Evolutionary conservation across 2,888 invertebrate genomes (phyloP).

Genomic region (Tryphoninae sp.): DNA sequence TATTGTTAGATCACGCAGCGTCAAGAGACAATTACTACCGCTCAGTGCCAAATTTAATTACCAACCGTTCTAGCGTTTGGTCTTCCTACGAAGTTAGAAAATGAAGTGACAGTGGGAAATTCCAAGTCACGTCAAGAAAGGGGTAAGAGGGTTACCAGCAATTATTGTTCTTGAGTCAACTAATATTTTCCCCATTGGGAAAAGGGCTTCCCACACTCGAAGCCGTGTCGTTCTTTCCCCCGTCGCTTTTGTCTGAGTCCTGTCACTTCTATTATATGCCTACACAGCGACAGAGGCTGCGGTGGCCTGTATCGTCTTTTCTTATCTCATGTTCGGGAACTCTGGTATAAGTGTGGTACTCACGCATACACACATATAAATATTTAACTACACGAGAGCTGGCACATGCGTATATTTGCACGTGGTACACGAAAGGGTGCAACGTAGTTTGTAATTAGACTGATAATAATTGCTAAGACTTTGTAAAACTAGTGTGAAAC

Average conservation of each 20-base stretch:
- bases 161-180: background rate
- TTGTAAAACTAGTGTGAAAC: slow-evolving; percentile 25
- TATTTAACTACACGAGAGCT: background rate
- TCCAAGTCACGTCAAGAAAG: background rate
- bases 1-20: no score
- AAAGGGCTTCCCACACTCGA: background rate
- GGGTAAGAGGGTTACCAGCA: background rate
- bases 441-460: slow-evolving; percentile 44
- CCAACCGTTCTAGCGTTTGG: background rate
- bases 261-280: slow-evolving; percentile 7
- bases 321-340: slow-evolving; percentile 28
- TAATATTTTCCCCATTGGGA: background rate
- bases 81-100: background rate
- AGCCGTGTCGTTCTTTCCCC: background rate
- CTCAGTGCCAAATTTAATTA: no score
- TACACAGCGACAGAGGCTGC: slow-evolving; percentile 1
- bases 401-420: background rate
- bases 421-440: slow-evolving; percentile 1
- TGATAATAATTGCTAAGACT: slow-evolving; percentile 45
- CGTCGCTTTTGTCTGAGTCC: background rate
- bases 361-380: background rate
- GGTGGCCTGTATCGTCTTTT: slow-evolving; percentile 11
- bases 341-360: background rate
- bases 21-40: no score
- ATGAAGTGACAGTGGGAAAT: background rate